phyloP scores from a whole-genome alignment of 2,797 vertebrate species.

The Phoebastria nigripes region DNA sequence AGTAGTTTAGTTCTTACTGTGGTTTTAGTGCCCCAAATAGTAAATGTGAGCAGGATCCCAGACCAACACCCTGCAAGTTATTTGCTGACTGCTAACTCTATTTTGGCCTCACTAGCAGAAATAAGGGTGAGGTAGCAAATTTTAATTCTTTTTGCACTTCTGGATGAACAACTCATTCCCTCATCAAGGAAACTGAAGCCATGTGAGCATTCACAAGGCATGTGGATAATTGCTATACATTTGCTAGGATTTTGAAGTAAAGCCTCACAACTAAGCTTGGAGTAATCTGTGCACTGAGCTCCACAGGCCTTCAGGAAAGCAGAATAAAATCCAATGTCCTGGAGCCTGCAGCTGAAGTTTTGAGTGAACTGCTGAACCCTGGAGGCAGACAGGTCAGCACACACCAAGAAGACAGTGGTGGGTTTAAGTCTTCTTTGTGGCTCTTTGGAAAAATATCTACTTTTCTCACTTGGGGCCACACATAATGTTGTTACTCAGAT shows the following conservation, averaged over 20 bases:
- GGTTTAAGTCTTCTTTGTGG: background rate
- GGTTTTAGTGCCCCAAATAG: background rate
- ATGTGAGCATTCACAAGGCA: background rate
- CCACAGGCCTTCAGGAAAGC: background rate
- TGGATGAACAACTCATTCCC: background rate
- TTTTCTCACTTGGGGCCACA: background rate
- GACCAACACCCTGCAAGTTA: background rate
- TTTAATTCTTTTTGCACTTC: background rate
- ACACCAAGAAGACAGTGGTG: background rate
- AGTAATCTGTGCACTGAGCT: background rate
- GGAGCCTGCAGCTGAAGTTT: background rate
- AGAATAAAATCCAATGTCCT: background rate
- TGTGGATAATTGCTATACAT: background rate
- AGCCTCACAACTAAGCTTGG: background rate
- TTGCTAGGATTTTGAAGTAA: background rate
- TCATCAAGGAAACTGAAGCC: background rate
- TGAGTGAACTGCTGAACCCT: background rate
- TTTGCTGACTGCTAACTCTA: background rate
- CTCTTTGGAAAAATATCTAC: background rate
- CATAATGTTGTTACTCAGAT: background rate
- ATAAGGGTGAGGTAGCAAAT: background rate
- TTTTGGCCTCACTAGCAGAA: background rate
- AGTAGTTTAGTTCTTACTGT: background rate
- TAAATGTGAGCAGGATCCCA: background rate
- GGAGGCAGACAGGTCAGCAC: background rate